Percentiles rank a stretch among this genome's conserved stretches.
Conservation (phyloP, 2,113 vertebrate species). For the Hemiscyllium ocellatum region DNA sequence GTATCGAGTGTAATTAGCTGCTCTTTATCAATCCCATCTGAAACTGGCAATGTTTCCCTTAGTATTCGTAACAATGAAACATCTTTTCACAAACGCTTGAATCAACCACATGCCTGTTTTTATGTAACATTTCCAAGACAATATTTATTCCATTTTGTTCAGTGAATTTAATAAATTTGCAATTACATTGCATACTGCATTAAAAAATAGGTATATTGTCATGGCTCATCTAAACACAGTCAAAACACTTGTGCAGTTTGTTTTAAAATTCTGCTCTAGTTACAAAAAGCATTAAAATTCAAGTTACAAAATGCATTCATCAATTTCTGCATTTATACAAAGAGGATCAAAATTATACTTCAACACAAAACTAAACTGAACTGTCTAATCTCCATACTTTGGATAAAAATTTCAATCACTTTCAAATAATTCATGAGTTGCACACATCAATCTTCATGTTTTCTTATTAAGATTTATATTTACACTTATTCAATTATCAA, state of each 20-base stretch:
- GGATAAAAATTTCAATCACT: neutral
- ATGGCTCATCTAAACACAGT: neutral
- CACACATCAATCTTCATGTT: conserved; percentile 1
- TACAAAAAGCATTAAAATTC: conserved; percentile 2
- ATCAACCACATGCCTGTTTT: neutral
- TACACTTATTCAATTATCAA: neutral
- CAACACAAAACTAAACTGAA: neutral
- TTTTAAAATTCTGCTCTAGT: neutral
- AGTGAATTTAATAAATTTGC: neutral
- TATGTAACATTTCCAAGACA: neutral
- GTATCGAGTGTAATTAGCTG: neutral
- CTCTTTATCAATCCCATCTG: neutral
- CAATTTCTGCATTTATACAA: conserved; percentile 10
- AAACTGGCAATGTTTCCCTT: neutral
- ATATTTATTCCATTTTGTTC: neutral
- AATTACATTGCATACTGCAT: neutral
- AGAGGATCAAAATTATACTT: neutral
- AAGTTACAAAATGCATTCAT: neutral
- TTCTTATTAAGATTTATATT: neutral
- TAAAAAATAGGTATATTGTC: neutral
- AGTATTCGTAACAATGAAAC: neutral
- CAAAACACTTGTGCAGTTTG: neutral
- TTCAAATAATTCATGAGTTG: conserved; percentile 15
- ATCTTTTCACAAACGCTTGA: neutral
- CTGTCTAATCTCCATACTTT: neutral